A percentile compares a stretch with the other conserved stretches of the same genome.
Conservation (phyloP, 2,888 invertebrate genomes). For the Diaphora mendica region DNA sequence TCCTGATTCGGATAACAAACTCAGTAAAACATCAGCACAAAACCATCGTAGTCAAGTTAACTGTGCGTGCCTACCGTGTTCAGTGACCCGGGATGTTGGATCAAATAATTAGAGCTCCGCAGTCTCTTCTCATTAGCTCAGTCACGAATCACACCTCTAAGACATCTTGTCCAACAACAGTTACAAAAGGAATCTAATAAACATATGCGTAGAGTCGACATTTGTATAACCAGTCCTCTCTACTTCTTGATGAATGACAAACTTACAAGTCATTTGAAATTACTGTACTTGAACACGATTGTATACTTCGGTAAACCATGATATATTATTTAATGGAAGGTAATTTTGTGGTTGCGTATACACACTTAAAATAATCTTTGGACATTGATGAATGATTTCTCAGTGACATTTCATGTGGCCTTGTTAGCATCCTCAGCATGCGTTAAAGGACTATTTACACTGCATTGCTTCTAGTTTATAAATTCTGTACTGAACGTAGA, state of each 20-base stretch:
- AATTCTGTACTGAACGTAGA: background rate
- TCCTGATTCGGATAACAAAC: background rate
- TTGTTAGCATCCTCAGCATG: background rate
- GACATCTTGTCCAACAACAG: constrained; percentile 44
- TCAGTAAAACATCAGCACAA: constrained; percentile 41
- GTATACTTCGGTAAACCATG: background rate
- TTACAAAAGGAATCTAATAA: constrained; percentile 29
- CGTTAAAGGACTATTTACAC: background rate
- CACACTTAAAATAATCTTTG: too few species aligned
- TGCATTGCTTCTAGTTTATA: background rate
- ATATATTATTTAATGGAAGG: background rate
- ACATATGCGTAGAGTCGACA: background rate
- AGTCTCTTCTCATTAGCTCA: constrained; percentile 73
- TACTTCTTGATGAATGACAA: constrained; percentile 32
- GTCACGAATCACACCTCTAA: constrained; percentile 73
- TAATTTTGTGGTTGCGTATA: background rate
- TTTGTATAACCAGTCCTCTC: background rate
- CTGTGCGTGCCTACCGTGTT: constrained; percentile 58
- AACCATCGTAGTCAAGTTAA: constrained; percentile 41
- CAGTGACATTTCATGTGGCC: background rate
- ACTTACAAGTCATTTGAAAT: constrained; percentile 37
- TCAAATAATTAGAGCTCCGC: constrained; percentile 75
- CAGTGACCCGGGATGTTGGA: constrained; percentile 80
- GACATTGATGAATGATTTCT: too few species aligned
- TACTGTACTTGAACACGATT: constrained; percentile 39